A percentile compares a stretch with the other conserved stretches of the same genome.
Evolutionary conservation across 2,113 vertebrate genomes (phyloP).

Genomic region (Isichthys henryi): DNA sequence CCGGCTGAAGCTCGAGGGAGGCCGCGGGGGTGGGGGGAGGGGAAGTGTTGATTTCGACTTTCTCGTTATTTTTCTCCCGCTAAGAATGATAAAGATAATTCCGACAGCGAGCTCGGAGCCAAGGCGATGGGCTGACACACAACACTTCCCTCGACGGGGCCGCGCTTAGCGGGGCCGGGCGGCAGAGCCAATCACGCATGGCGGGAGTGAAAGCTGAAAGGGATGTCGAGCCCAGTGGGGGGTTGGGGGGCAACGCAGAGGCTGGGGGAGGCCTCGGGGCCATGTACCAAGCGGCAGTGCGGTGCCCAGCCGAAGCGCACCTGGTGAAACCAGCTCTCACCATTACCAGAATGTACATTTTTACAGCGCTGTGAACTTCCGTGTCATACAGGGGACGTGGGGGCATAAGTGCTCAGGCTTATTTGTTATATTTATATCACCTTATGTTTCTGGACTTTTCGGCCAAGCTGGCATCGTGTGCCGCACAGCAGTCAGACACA

Average conservation of each 20-base stretch:
- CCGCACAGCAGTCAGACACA: constrained; percentile 41
- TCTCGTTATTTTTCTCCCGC: constrained; percentile 1
- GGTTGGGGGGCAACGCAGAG: background rate
- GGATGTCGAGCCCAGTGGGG: background rate
- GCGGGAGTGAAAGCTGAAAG: constrained; percentile 45
- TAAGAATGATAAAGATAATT: constrained; percentile 30
- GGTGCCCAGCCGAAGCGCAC: background rate
- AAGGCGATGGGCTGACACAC: constrained; percentile 21
- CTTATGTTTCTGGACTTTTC: background rate
- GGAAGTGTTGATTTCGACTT: constrained; percentile 12
- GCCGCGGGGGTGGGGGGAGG: constrained; percentile 13
- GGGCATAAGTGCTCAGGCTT: background rate
- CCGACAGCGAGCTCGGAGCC: constrained; percentile 26
- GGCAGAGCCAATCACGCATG: constrained; percentile 49
- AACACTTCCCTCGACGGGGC: constrained; percentile 44
- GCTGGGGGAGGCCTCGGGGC: background rate
- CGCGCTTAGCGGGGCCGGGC: constrained; percentile 33
- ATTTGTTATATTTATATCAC: background rate
- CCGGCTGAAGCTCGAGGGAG: constrained; percentile 20
- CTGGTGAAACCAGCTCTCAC: background rate
- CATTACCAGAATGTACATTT: background rate
- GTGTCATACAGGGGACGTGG: background rate
- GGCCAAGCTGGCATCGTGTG: constrained; percentile 35
- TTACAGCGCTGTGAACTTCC: background rate
- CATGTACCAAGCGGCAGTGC: background rate